phyloP scores from a whole-genome alignment of 2,113 vertebrate species.

The Boulengerochromis microlepis region DNA sequence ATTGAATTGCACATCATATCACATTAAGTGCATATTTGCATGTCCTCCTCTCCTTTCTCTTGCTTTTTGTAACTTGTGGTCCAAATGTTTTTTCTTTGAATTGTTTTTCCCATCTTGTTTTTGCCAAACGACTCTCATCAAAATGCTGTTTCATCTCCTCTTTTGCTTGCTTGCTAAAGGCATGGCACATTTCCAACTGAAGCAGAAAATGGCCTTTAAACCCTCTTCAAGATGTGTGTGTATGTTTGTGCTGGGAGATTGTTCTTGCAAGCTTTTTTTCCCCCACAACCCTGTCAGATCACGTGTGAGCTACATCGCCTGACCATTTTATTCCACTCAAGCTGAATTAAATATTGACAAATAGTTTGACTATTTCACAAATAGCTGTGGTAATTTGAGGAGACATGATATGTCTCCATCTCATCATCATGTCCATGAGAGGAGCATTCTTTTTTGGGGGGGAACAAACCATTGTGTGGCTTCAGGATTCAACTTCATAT shows the following conservation, averaged over 20 bases:
- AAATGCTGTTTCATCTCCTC: slow-evolving; percentile 33
- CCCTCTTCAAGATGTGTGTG: neutral
- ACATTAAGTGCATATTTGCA: neutral
- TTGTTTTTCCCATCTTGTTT: slow-evolving; percentile 1
- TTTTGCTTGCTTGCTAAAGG: slow-evolving; percentile 11
- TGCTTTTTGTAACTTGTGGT: neutral
- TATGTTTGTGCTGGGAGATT: neutral
- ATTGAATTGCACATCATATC: neutral
- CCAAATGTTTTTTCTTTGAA: neutral
- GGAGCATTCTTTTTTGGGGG: neutral
- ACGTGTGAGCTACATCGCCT: neutral
- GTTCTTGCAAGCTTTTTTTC: neutral
- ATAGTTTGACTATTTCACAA: slow-evolving; percentile 43
- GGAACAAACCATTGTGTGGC: neutral
- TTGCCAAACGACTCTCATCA: slow-evolving; percentile 8
- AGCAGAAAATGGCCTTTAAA: neutral
- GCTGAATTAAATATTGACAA: slow-evolving; percentile 27
- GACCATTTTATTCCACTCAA: slow-evolving; percentile 36
- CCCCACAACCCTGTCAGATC: slow-evolving; percentile 1
- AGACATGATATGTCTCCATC: neutral
- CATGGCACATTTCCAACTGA: slow-evolving; percentile 3
- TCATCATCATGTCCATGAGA: neutral
- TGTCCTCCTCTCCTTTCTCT: neutral
- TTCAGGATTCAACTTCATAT: neutral
- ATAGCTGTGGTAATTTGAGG: neutral